Conservation (phyloP, 2,888 invertebrate genomes). For the Hanleya hanleyi region DNA sequence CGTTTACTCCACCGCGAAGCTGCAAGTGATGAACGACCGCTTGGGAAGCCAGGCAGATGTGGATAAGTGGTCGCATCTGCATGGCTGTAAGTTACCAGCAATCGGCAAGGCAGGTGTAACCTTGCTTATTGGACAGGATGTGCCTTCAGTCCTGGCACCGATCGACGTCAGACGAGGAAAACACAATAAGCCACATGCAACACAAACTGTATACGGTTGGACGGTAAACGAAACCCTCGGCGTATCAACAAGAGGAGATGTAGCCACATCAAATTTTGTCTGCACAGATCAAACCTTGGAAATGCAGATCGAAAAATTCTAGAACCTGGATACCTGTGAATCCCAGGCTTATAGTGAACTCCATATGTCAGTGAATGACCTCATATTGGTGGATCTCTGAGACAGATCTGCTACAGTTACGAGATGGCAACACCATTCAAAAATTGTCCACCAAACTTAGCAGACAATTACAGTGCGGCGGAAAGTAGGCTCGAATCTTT, state of each 20-base stretch:
- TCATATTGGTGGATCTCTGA: constrained; percentile 1
- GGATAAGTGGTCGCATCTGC: not conserved
- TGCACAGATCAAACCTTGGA: constrained; percentile 82
- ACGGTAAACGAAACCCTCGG: constrained; percentile 18
- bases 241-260: not conserved
- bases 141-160: not conserved
- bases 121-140: not conserved
- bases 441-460: not conserved
- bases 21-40: not conserved
- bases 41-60: not conserved
- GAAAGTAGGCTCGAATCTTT: not conserved
- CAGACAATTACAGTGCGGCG: no score
- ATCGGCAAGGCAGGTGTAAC: not conserved
- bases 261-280: constrained; percentile 8
- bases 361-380: constrained; percentile 83
- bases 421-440: constrained; percentile 23
- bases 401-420: constrained; percentile 7
- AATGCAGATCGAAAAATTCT: constrained; percentile 83
- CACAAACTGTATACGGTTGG: constrained; percentile 24
- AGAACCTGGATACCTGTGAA: constrained; percentile 17
- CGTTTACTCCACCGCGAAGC: not conserved
- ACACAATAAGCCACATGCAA: constrained; percentile 21
- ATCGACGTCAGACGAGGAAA: not conserved
- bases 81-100: not conserved
- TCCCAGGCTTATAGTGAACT: constrained; percentile 82